Conservation (phyloP, 2,888 invertebrate species). For the Epirrhoe alternata region DNA sequence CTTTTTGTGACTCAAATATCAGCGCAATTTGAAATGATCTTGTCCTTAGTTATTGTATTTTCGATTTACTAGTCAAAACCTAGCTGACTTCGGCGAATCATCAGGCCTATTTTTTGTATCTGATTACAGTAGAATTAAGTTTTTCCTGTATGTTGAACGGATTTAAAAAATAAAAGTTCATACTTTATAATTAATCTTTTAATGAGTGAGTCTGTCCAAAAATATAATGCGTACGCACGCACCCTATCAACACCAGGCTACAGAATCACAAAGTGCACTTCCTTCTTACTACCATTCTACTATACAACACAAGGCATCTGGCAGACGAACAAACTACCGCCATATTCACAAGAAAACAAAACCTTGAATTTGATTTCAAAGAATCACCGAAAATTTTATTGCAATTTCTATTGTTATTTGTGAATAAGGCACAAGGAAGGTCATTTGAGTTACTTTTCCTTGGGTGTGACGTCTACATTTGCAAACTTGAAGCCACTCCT, state of each 20-base stretch:
- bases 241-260: constrained; percentile 72
- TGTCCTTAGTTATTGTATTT: constrained; percentile 1
- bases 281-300: constrained; percentile 54
- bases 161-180: constrained; percentile 56
- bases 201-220: constrained; percentile 80
- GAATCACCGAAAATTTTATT: neutral
- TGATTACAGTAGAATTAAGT: constrained; percentile 3
- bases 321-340: constrained; percentile 28
- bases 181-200: constrained; percentile 68
- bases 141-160: constrained; percentile 14
- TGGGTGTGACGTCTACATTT: constrained; percentile 26
- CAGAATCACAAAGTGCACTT: constrained; percentile 74
- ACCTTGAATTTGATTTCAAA: neutral
- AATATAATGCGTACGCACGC: constrained; percentile 75
- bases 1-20: constrained; percentile 2
- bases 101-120: constrained; percentile 16
- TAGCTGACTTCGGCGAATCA: constrained; percentile 13
- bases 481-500: constrained; percentile 45
- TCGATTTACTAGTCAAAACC: constrained; percentile 17
- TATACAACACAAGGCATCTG: constrained; percentile 54
- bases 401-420: constrained; percentile 2
- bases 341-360: constrained; percentile 18
- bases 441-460: neutral
- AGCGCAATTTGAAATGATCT: neutral
- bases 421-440: constrained; percentile 2